phyloP scores from a whole-genome alignment of 2,888 invertebrate genomes.

The Thereva nobilitata region DNA sequence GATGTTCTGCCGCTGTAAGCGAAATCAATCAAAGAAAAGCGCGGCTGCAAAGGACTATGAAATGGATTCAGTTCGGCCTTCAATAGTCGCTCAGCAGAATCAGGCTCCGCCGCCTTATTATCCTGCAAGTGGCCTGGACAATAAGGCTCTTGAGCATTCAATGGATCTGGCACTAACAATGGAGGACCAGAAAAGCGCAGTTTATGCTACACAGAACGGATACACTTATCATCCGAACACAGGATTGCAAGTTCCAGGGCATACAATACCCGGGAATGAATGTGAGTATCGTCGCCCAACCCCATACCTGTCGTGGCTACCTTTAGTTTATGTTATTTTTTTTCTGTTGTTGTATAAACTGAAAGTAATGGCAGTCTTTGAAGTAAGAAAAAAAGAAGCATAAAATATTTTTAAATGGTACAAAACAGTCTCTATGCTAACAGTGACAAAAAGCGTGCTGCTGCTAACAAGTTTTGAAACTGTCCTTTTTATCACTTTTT shows the following conservation, averaged over 20 bases:
- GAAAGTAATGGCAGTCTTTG: no score
- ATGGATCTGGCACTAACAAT: slow-evolving; percentile 81
- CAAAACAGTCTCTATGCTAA: no score
- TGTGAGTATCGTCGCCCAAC: slow-evolving; percentile 64
- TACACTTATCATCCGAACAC: slow-evolving; percentile 82
- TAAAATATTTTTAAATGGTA: no score
- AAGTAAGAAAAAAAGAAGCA: no score
- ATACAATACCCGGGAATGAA: slow-evolving; percentile 76
- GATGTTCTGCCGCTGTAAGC: slow-evolving; percentile 84
- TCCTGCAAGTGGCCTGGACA: slow-evolving; percentile 85
- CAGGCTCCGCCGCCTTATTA: slow-evolving; percentile 89
- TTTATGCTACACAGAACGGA: slow-evolving; percentile 82
- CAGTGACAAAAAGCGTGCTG: no score
- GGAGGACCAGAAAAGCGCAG: slow-evolving; percentile 84
- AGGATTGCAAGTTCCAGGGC: slow-evolving; percentile 66
- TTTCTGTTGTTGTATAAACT: neutral
- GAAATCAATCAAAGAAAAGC: slow-evolving; percentile 80
- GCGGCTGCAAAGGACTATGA: slow-evolving; percentile 84
- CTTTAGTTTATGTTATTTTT: neutral
- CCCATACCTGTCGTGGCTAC: neutral
- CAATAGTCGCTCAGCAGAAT: slow-evolving; percentile 83
- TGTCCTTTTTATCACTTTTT: neutral
- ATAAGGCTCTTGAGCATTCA: slow-evolving; percentile 88
- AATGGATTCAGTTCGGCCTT: slow-evolving; percentile 84
- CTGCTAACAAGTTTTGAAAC: no score